phyloP scores from a whole-genome alignment of 2,888 invertebrate species.

The Labia minor region DNA sequence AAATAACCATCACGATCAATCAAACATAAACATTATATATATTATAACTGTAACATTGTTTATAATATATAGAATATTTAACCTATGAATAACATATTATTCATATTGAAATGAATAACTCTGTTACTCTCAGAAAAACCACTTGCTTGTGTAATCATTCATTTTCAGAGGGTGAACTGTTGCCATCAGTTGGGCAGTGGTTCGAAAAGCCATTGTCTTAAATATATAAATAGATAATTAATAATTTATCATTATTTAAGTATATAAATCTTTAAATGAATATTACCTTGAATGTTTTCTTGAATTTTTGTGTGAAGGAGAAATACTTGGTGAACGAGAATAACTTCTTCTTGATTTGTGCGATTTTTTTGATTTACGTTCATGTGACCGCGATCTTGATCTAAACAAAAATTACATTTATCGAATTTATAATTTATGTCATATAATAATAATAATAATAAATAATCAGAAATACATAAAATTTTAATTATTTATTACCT shows the following conservation, averaged over 20 bases:
- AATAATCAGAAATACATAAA: neutral
- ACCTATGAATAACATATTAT: too few relatives aligned
- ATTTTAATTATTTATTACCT: neutral
- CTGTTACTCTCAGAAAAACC: too few relatives aligned
- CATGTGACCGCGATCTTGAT: slow-evolving; percentile 30
- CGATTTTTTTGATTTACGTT: slow-evolving; percentile 28
- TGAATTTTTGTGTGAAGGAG: slow-evolving; percentile 20
- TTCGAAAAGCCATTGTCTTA: too few relatives aligned
- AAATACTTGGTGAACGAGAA: slow-evolving; percentile 27
- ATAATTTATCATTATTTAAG: neutral
- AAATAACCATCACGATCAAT: too few relatives aligned
- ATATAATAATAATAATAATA: neutral
- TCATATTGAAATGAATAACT: too few relatives aligned
- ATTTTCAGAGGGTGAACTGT: too few relatives aligned
- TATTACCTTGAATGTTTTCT: slow-evolving; percentile 26
- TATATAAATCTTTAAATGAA: neutral
- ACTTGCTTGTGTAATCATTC: too few relatives aligned
- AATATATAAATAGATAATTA: too few relatives aligned
- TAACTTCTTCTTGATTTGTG: slow-evolving; percentile 28
- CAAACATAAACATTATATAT: too few relatives aligned
- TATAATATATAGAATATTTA: too few relatives aligned
- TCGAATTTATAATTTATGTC: neutral
- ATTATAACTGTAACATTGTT: too few relatives aligned
- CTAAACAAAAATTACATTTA: slow-evolving; percentile 19
- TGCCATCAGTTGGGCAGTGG: too few relatives aligned